Base-by-base conservation (phyloP, 92 coral and sea anemone genomes). In the Porites rus region DNA sequence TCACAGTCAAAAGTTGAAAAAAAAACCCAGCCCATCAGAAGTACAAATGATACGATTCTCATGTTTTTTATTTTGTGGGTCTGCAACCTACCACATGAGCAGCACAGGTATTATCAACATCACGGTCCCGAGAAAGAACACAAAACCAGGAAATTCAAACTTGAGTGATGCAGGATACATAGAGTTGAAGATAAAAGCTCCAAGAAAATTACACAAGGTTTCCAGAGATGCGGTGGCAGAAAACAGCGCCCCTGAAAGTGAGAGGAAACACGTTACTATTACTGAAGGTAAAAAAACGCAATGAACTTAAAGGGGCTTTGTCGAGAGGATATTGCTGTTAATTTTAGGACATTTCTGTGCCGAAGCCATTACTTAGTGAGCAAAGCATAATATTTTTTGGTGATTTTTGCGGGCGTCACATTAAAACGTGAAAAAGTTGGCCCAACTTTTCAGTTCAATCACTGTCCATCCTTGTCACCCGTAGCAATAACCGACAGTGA, bases 161-260 rank as follows among this genome's bases (percentile, higher is more conserved):
- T 93, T 92, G 5, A 94, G 81, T 5, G 95, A 89, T 22, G 78
- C 88, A 14, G 97, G 97, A 54, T 94, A 94, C 79, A 94, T 87
- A 1, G 95, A 69, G 66, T 87, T 92, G 84, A 86, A 94, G 56
- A 89, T 83, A 69, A 94, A 92, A 1, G 93, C 89, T 19, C 95
- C 95, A 58, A 81, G 50, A 54, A 94, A 90, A 52, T 71, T 89
- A 69, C 89, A 86, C 72, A 89, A 58, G n/a, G 95, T 86, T 75
- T 94, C 97, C 72, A 94, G 72, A 14, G 97, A 84, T 1, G 97
- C 97, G 13, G 88, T 88, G 20, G 97, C 93, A 16, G 97, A 92
- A 77, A 94, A 94, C 2, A 94, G 70, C 1, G 95, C 97, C 38
- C 97, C 97, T 94, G 78, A 56, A 85, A 24, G 60, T 53, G 50